phyloP scores from a whole-genome alignment of 2,888 invertebrate species.

The Limnephilus rhombicus region DNA sequence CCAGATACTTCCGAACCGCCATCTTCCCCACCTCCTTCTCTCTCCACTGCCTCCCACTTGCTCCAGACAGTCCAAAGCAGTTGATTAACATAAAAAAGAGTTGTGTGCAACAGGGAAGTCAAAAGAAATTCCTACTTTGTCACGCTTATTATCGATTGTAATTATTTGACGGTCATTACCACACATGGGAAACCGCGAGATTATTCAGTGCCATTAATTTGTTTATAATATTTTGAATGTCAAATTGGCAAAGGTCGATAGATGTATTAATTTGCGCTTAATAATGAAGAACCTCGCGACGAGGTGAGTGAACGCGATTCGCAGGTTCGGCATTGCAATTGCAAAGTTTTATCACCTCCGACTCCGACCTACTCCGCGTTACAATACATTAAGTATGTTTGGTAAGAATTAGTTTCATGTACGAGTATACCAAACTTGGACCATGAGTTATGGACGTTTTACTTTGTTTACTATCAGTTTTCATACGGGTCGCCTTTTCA shows the following conservation, averaged over 20 bases:
- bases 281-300: background rate
- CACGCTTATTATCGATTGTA: background rate
- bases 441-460: background rate
- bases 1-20: too few relatives aligned
- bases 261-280: background rate
- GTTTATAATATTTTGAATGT: background rate
- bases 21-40: too few relatives aligned
- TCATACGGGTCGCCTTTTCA: too few relatives aligned
- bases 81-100: too few relatives aligned
- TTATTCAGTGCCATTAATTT: background rate
- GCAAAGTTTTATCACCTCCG: background rate
- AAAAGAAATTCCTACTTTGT: too few relatives aligned
- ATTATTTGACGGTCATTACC: background rate
- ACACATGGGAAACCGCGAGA: background rate
- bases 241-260: background rate
- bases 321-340: background rate
- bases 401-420: background rate
- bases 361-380: background rate
- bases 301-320: background rate
- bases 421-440: background rate
- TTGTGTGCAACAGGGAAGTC: too few relatives aligned
- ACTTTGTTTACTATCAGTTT: too few relatives aligned
- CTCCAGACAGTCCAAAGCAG: too few relatives aligned
- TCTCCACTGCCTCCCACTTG: too few relatives aligned
- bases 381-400: background rate